Conservation (phyloP, 2,888 invertebrate species). For the Neuroscelio doddi region DNA sequence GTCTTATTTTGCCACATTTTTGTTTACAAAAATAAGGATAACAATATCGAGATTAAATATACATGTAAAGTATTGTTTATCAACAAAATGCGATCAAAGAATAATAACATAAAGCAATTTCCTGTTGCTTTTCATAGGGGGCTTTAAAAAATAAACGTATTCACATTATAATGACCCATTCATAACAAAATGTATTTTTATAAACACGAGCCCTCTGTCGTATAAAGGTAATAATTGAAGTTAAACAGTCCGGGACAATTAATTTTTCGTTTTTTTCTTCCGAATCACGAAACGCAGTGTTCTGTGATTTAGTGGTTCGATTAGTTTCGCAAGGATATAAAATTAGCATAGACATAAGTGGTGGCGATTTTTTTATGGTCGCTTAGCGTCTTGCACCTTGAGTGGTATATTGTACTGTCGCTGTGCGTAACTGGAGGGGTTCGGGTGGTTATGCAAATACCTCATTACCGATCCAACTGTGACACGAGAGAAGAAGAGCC, state of each 20-base stretch:
- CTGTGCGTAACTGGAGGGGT: constrained; percentile 49
- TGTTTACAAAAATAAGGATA: too few relatives aligned
- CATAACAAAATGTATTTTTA: not conserved
- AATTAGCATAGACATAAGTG: constrained; percentile 66
- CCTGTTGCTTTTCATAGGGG: not conserved
- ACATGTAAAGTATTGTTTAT: too few relatives aligned
- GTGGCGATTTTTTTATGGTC: constrained; percentile 59
- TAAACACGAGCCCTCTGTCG: constrained; percentile 10
- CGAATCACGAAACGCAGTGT: constrained; percentile 3
- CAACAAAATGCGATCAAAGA: too few relatives aligned
- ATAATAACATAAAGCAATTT: too few relatives aligned
- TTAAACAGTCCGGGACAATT: constrained; percentile 4
- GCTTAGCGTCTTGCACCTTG: constrained; percentile 45
- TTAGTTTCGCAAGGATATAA: constrained; percentile 64
- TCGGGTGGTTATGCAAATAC: constrained; percentile 60
- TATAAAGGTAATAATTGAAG: constrained; percentile 5
- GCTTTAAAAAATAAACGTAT: not conserved
- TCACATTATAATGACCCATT: not conserved
- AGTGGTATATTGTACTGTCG: constrained; percentile 53
- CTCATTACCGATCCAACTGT: constrained; percentile 56
- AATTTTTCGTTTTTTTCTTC: constrained; percentile 4
- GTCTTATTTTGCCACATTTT: too few relatives aligned
- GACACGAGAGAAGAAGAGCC: constrained; percentile 4
- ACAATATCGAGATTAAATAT: too few relatives aligned
- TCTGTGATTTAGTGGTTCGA: constrained; percentile 58